Percentiles rank a stretch among this genome's conserved stretches.
Evolutionary conservation across 2,888 invertebrate species (phyloP).

Genomic region (Hirtodrosophila duncani): DNA sequence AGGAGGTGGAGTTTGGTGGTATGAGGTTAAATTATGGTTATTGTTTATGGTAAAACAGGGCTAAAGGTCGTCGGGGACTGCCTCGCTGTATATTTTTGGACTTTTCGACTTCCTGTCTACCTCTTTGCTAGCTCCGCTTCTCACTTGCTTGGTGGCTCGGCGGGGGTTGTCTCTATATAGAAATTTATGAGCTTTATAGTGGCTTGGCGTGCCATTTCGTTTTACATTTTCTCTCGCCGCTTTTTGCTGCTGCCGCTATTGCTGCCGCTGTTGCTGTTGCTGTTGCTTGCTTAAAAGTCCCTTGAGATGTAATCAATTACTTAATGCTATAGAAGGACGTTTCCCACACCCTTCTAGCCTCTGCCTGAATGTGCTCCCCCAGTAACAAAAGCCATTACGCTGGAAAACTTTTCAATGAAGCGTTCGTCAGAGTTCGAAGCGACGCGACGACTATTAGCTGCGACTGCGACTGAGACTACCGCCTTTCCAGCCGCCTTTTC

Average conservation of each 20-base stretch:
- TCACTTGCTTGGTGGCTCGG: too few species aligned
- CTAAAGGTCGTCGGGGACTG: conserved; percentile 45
- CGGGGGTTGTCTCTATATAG: conserved; percentile 59
- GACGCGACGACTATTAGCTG: neutral
- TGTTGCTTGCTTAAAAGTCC: conserved; percentile 72
- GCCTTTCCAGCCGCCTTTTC: too few species aligned
- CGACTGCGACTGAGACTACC: neutral
- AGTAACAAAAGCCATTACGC: conserved; percentile 71
- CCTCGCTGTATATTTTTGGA: conserved; percentile 20
- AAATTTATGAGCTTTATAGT: conserved; percentile 73
- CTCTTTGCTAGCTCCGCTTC: conserved; percentile 18
- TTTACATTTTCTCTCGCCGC: too few species aligned
- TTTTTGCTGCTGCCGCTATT: conserved; percentile 22
- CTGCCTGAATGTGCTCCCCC: neutral
- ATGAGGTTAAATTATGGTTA: conserved; percentile 72
- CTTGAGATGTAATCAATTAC: conserved; percentile 78
- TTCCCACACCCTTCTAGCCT: conserved; percentile 14
- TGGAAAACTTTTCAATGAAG: conserved; percentile 74
- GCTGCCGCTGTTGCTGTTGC: conserved; percentile 2
- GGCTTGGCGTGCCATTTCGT: conserved; percentile 65
- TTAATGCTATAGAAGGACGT: conserved; percentile 71
- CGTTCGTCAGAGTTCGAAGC: conserved; percentile 49
- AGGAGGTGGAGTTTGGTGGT: neutral
- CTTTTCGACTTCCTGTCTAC: conserved; percentile 13
- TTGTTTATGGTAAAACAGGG: conserved; percentile 73